Conservation (phyloP, 1,140 invertebrate species). For the Formica selysi region DNA sequence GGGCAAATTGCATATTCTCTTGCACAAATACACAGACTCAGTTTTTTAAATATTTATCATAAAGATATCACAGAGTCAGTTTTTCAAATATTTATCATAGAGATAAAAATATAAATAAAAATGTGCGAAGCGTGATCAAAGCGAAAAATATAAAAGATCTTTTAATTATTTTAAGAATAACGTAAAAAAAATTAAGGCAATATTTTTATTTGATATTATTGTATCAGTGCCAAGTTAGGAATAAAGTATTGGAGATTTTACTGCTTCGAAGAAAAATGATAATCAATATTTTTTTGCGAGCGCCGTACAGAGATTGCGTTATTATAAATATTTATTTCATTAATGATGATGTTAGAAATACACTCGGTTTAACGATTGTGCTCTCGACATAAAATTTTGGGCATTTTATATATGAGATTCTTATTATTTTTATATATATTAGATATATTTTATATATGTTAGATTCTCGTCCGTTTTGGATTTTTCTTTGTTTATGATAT, state of each 20-base stretch:
- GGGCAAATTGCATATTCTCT: background rate
- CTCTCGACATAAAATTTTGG: background rate
- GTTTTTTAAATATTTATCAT: slow-evolving; percentile 15
- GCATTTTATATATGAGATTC: background rate
- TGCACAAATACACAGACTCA: no score
- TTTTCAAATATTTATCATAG: slow-evolving; percentile 15
- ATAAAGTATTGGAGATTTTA: slow-evolving; percentile 5
- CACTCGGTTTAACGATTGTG: background rate
- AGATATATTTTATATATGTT: no score
- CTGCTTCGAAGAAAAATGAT: slow-evolving; percentile 13
- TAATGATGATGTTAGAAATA: background rate
- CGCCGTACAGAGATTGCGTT: background rate
- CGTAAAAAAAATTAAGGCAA: background rate
- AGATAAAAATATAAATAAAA: slow-evolving; percentile 12
- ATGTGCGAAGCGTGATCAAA: background rate
- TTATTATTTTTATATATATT: slow-evolving; percentile 3
- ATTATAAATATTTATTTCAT: slow-evolving; percentile 2
- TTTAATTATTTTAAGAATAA: background rate
- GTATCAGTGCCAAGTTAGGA: background rate
- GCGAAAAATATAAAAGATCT: background rate
- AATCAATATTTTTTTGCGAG: background rate
- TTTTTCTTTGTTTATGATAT: background rate
- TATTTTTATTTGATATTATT: background rate
- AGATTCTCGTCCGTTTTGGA: background rate
- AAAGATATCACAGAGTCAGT: background rate